phyloP scores from a whole-genome alignment of 2,888 invertebrate species.

The Thalpophila matura region DNA sequence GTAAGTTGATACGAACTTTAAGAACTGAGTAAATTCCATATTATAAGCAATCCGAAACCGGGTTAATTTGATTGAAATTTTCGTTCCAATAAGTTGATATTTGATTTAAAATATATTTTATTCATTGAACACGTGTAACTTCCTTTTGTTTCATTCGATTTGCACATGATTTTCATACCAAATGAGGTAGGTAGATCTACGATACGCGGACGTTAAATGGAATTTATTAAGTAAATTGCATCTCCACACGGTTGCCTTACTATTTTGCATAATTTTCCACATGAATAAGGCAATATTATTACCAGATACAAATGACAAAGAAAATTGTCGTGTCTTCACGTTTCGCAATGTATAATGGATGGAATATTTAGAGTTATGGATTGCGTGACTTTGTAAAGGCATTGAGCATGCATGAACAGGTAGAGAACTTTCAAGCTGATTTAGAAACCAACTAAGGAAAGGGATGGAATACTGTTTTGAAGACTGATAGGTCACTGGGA shows the following conservation, averaged over 20 bases:
- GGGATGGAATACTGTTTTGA: background rate
- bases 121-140: slow-evolving; percentile 5
- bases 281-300: slow-evolving; percentile 23
- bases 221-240: slow-evolving; percentile 42
- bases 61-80: slow-evolving; percentile 2
- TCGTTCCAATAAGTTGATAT: background rate
- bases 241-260: slow-evolving; percentile 25
- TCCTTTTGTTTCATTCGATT: slow-evolving; percentile 41
- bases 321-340: slow-evolving; percentile 32
- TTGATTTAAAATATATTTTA: slow-evolving; percentile 17
- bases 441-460: too few species aligned
- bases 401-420: background rate
- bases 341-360: slow-evolving; percentile 18
- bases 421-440: background rate
- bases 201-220: slow-evolving; percentile 27
- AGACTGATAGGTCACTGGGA: background rate
- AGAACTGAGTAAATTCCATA: background rate
- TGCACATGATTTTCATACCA: slow-evolving; percentile 39
- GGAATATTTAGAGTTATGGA: slow-evolving; percentile 18
- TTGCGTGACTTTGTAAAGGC: slow-evolving; percentile 25
- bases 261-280: slow-evolving; percentile 48
- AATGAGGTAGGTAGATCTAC: slow-evolving; percentile 23
- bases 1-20: background rate
- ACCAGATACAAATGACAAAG: slow-evolving; percentile 4
- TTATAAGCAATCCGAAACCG: background rate